Evolutionary conservation across 2,888 invertebrate species (phyloP), one percentile per base, ranked within the genome.

Genomic region (Lacanobia wlatinum): DNA sequence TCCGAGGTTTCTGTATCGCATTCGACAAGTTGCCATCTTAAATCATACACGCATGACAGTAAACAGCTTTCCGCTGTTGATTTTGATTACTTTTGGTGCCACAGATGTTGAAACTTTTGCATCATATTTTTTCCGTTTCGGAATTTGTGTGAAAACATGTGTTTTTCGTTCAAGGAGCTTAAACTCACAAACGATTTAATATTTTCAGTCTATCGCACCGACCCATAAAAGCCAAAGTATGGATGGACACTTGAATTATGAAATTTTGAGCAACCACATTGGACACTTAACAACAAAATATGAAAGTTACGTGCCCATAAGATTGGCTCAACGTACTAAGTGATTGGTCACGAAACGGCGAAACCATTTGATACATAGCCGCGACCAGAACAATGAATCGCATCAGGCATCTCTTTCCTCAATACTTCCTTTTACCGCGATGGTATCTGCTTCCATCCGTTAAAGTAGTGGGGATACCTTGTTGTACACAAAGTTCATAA

Each of bases 371-470:
- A 80, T 70, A 73, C 73, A 76, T 74, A 71, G 71, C 73, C 75
- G 72, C 81, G 72, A 74, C 77, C 80, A 86, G 83, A 89, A 89
- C 89, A 89, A 87, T 87, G 87, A 83, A 80, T 82, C 80, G 76
- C 80, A 82, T 86, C 82, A 85, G 85, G 77, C 82, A 76, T 69
- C 80, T 81, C 83, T 89, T 88, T 90, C 86, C 80, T 87, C 68
- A 73, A 83, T 83, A 80, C 82, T 84, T 80, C 74, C 86, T 89
- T 90, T 90, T 89, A 87, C 88, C 80, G 82, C 84, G 90, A 90
- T 90, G 76, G 83, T 88, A 90, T 91, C 89, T 78, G 82, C 78
- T 76, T 78, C 83, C 82, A 85, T 82, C 86, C 84, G 87, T 86
- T 89, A 90, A 16, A 48, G 34, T 53, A n/a, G n/a, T n/a, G n/a